Evolutionary conservation across 2,888 invertebrate genomes (phyloP), one percentile per base, ranked within the genome.

Genomic region (Athalia circularis): DNA sequence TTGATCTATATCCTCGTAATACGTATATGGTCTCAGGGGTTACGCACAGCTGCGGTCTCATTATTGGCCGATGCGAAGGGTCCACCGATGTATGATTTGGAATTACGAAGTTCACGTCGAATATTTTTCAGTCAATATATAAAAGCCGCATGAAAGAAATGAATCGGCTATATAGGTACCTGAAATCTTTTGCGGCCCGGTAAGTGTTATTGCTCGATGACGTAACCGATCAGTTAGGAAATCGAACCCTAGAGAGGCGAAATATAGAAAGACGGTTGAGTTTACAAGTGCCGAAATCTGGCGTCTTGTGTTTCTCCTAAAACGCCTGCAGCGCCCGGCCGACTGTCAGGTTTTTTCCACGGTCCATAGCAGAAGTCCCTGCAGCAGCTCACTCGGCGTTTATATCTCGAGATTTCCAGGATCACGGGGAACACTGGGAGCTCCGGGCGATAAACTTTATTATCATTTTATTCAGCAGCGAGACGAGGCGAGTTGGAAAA

Each of bases 381-480:
- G 29, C 29, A 29, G 29, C 29, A 29, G 29, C 29, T 29, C 29
- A 29, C 29, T 29, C 29, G 29, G 29, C 29, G 29, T 29, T 29
- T 29, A 29, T 29, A 29, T 29, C 29, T 29, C 29, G 29, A 7
- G 5, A 65, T 48, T 72, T 7, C 57, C 59, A 13, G 72, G 59
- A 72, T 72, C 61, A 29, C 29, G 80, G 78, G 61, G 62, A 80
- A 65, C 65, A 75, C 80, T 81, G 80, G 77, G 80, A 81, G 80
- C 80, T 81, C 77, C 79, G 82, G 83, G 79, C 85, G 83, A 84
- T 72, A 72, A 72, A 72, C 72, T 89, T 89, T 88, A 88, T 89
- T 88, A 88, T 88, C 86, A 88, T 88, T 88, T 89, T 89, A 89
- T 88, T 88, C 88, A 88, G 85, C 72, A 47, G 59, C 9, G 45